Evolutionary conservation across 1,140 invertebrate species (phyloP).

Genomic region (Drepana arcuata): DNA sequence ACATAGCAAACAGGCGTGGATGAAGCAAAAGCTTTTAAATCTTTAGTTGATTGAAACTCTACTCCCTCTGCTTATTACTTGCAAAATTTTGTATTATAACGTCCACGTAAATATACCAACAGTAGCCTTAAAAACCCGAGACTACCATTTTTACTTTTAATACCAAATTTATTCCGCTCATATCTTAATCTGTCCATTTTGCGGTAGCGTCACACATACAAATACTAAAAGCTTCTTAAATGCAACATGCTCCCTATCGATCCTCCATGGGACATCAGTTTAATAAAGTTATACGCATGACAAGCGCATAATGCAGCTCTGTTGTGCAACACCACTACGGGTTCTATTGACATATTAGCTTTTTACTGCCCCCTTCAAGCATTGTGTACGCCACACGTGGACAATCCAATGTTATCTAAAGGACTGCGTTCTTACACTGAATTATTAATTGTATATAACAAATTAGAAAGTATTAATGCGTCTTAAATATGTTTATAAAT

Average conservation of each 20-base stretch:
- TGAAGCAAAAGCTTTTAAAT: no score
- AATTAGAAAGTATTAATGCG: constrained; percentile 29
- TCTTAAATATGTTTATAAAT: constrained; percentile 13
- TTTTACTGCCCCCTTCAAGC: constrained; percentile 37
- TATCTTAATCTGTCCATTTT: no score
- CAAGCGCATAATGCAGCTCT: constrained; percentile 35
- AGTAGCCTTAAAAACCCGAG: no score
- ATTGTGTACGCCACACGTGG: constrained; percentile 26
- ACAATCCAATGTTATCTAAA: constrained; percentile 3
- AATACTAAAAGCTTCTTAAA: no score
- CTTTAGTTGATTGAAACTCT: no score
- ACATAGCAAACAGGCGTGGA: no score
- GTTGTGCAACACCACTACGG: constrained; percentile 52
- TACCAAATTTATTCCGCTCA: no score
- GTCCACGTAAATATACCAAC: constrained; percentile 2
- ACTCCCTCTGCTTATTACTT: no score
- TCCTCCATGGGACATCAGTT: constrained; percentile 43
- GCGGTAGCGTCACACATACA: no score
- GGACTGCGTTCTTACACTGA: background rate
- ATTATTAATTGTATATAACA: constrained; percentile 1
- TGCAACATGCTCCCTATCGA: constrained; percentile 37
- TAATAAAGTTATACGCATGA: constrained; percentile 61
- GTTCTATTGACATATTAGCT: constrained; percentile 55
- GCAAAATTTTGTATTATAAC: background rate
- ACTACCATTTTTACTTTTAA: no score